Percentiles rank a stretch among this genome's conserved stretches.
These are phyloP conservation scores for Cephalopterus ornatus DNA, from an alignment of 2,113 vertebrate genomes.

Conservation along the genomic window DNA sequence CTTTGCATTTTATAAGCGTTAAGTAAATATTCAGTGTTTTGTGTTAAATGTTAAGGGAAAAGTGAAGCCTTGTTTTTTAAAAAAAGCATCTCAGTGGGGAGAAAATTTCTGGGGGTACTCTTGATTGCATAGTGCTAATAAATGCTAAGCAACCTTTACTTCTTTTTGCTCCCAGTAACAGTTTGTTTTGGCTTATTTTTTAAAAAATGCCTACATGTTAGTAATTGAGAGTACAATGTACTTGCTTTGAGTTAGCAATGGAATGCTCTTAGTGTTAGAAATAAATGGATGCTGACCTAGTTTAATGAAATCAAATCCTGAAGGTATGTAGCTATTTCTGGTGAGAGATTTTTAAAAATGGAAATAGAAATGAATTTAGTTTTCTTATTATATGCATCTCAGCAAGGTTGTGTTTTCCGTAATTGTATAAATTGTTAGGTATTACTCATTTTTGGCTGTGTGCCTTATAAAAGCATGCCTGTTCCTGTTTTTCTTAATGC, in stretches of 20 bases:
- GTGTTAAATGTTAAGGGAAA: neutral
- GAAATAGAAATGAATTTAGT: neutral
- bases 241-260: neutral
- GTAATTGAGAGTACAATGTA: neutral
- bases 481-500: neutral
- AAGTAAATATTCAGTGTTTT: neutral
- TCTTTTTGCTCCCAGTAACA: neutral
- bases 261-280: neutral
- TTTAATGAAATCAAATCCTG: neutral
- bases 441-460: conserved; percentile 2
- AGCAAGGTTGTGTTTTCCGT: neutral
- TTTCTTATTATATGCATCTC: neutral
- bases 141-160: neutral
- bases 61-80: neutral
- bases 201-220: neutral
- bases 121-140: neutral
- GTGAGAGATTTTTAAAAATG: neutral
- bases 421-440: neutral
- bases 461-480: neutral
- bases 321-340: neutral
- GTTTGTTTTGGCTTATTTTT: neutral
- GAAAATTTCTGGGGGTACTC: neutral
- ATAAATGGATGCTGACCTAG: neutral
- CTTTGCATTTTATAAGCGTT: neutral
- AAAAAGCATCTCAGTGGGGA: neutral